Conservation (phyloP, 2,113 vertebrate species). For the Neoarius graeffei region DNA sequence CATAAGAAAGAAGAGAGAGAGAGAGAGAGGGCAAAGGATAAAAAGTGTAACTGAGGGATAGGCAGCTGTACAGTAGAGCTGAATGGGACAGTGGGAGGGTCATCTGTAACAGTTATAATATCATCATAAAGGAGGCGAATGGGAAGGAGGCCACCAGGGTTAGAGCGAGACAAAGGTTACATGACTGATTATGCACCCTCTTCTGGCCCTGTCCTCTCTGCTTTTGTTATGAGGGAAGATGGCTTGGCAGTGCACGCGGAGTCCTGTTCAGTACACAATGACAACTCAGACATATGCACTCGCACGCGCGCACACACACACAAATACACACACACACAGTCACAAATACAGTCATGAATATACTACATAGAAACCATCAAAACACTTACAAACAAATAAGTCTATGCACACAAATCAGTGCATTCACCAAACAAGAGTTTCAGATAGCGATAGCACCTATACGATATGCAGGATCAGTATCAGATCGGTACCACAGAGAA, state of each 20-base stretch:
- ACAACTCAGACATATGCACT: conserved; percentile 44
- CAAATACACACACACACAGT: neutral
- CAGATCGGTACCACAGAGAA: neutral
- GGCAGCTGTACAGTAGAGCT: conserved; percentile 43
- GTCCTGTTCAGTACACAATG: conserved; percentile 48
- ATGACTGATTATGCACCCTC: conserved; percentile 68
- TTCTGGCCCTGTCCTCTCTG: conserved; percentile 61
- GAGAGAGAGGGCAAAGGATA: conserved; percentile 9
- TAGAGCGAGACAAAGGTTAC: conserved; percentile 61
- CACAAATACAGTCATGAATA: neutral
- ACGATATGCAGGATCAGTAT: neutral
- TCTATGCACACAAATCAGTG: neutral
- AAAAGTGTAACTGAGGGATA: conserved; percentile 11
- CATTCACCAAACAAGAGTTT: neutral
- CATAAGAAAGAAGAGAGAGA: conserved; percentile 3
- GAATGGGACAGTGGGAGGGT: conserved; percentile 36
- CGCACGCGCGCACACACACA: conserved; percentile 15
- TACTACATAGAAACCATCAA: neutral
- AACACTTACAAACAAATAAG: neutral
- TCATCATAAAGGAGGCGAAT: conserved; percentile 48
- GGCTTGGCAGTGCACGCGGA: conserved; percentile 60
- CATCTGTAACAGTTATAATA: conserved; percentile 63
- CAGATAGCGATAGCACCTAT: neutral
- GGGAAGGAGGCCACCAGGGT: conserved; percentile 45
- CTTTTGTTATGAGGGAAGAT: conserved; percentile 67